Percentiles rank a stretch among this genome's conserved stretches.
phyloP scores from a whole-genome alignment of 2,888 invertebrate genomes.

The Drosophila greeni region DNA sequence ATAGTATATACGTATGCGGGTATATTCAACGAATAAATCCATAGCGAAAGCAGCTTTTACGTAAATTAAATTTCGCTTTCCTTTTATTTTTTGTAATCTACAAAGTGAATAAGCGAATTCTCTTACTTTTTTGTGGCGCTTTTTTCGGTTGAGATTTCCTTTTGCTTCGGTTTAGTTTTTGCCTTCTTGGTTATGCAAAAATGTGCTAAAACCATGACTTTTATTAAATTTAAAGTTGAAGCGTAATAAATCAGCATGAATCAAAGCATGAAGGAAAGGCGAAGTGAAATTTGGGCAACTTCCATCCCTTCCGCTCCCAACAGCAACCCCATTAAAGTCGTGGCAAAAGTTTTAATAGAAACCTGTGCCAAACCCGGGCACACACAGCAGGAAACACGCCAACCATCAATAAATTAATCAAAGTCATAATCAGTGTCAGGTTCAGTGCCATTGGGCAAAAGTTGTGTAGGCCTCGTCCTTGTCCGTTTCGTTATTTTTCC shows the following conservation, averaged over 20 bases:
- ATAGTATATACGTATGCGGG: conserved; percentile 34
- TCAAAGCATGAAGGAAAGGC: conserved; percentile 57
- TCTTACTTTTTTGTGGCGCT: conserved; percentile 23
- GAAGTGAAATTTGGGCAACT: conserved; percentile 41
- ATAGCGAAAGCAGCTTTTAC: conserved; percentile 63
- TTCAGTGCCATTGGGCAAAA: conserved; percentile 64
- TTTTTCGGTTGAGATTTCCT: conserved; percentile 38
- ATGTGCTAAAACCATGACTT: conserved; percentile 57
- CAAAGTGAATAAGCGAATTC: conserved; percentile 70
- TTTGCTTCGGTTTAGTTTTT: conserved; percentile 37
- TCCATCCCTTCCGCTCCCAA: not conserved
- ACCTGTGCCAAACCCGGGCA: conserved; percentile 22
- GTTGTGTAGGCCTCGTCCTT: conserved; percentile 40
- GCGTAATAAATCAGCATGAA: conserved; percentile 74
- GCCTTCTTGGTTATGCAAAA: conserved; percentile 36
- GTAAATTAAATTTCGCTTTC: conserved; percentile 66
- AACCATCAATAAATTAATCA: conserved; percentile 77
- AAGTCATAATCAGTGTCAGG: conserved; percentile 75
- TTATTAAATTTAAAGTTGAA: conserved; percentile 71
- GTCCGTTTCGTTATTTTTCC: conserved; percentile 11
- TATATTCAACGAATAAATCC: conserved; percentile 45
- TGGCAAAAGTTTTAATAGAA: conserved; percentile 58
- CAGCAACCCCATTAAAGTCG: conserved; percentile 25
- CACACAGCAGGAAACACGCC: conserved; percentile 71
- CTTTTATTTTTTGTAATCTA: conserved; percentile 58